Evolutionary conservation across 2,113 vertebrate species (phyloP).

Genomic region (Solea senegalensis): DNA sequence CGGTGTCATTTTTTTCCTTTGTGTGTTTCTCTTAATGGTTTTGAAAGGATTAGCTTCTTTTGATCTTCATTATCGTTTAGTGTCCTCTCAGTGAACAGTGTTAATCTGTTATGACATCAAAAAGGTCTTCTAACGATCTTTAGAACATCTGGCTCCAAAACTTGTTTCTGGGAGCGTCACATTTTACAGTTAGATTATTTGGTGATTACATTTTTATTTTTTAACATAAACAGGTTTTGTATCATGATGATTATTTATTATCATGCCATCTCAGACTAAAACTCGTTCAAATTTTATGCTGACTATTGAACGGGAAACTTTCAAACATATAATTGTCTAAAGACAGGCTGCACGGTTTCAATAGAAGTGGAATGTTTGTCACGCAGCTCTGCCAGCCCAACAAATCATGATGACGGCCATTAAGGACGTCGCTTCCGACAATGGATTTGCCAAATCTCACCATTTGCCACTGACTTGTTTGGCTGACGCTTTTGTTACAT

Average conservation of each 20-base stretch:
- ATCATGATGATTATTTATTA: no score
- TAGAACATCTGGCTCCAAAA: neutral
- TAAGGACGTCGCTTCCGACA: neutral
- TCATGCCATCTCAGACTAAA: neutral
- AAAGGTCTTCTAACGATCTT: neutral
- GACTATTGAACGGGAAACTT: neutral
- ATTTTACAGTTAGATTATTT: neutral
- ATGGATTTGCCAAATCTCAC: conserved; percentile 19
- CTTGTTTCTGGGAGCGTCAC: neutral
- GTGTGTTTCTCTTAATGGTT: conserved; percentile 5
- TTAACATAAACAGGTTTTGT: no score
- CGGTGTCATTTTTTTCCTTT: neutral
- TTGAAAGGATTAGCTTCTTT: neutral
- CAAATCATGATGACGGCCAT: neutral
- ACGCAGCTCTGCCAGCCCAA: neutral
- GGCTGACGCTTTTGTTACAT: conserved; percentile 18
- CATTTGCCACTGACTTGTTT: conserved; percentile 18
- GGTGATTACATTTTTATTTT: neutral
- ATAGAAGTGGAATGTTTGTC: neutral
- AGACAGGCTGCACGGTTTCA: neutral
- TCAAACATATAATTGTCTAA: neutral
- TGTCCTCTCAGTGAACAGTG: neutral
- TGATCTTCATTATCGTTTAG: neutral
- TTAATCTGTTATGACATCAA: neutral
- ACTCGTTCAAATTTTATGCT: neutral